Base-by-base conservation (phyloP, 2,797 vertebrate genomes). In the Epinephelus coioides region DNA sequence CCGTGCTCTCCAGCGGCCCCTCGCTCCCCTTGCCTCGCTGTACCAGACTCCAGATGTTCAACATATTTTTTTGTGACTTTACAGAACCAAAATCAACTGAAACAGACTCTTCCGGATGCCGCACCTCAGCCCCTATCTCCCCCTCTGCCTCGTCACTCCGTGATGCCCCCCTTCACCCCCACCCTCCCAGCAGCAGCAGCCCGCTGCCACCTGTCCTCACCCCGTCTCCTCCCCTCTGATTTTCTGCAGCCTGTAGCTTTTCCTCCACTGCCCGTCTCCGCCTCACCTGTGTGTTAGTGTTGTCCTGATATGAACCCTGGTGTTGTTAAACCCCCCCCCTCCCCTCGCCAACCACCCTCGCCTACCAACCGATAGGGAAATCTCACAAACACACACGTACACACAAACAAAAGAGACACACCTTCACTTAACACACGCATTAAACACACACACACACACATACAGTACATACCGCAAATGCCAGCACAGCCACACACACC, bases 11-110 rank as follows among this genome's bases (percentile, higher is more conserved):
- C 80, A 63, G 77, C 70, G 81, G 82, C 82, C 86, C 84, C 74
- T 79, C 25, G 71, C 86, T 84, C 81, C 83, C 73, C 78, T 89
- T 69, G 67, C 87, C 90, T 92, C 81, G 90, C 87, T 85, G 87
- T 85, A 82, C 92, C 89, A 91, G 88, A 93, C 86, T 91, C 85
- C 94, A 94, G 93, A 93, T 92, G 87, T 94, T 93, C 91, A 74
- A 87, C 86, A 91, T 93, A 91, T 94, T 95, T 95, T 94, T 95
- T 94, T 95, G 95, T 95, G 94, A 95, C 94, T 93, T 89, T 95
- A 94, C 66, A 77, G 92, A 94, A 93, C 90, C 84, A 93, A 86
- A 94, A 94, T 85, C 89, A 79, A 92, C 85, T 85, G 71, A 86
- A 77, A 94, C 87, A 93, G 93, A 95, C 93, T 94, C 91, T 95